Base-by-base conservation (phyloP, 2,888 invertebrate species). In the Erebia aethiops region DNA sequence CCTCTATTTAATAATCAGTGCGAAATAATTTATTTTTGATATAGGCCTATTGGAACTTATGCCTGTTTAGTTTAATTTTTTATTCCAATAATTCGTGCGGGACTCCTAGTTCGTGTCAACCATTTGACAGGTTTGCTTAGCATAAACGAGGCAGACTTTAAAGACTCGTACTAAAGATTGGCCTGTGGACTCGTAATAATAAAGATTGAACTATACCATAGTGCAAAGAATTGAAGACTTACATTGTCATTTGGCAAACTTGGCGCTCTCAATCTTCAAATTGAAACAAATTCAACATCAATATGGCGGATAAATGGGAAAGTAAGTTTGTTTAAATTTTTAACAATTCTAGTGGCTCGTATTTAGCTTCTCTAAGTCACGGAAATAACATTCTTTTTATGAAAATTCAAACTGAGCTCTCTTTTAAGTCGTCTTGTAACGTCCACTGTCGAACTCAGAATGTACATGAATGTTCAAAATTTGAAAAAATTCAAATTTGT, bases 241-340 rank as follows among this genome's bases (percentile, higher is more conserved):
- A 69, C 72, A 71, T 74, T 72, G 72, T 74, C 61, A 71, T 71
- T 75, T 75, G 75, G 72, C 73, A 75, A 75, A 84, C 84, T 91
- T 91, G 91, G 91, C 92, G 90, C 90, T 90, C 84, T 86, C 85
- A 77, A 74, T 87, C 87, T 89, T 88, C 84, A 87, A 88, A 88
- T 84, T 84, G 81, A 86, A 87, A 83, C 82, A 82, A 84, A 81
- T 49, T 49, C 85, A 82, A 94, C 93, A 94, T 95, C 96, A 96
- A 96, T 93, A 96, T 96, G 96, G 96, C 96, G 95, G 96, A 96
- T 94, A 94, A 95, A 95, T 95, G 95, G 94, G 95, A 96, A 96
- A 95, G 96, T 96, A 94, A 95, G 95, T 95, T 94, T 91, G 84
- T 91, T 91, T 90, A 84, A 83, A 83, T 87, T 81, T 86, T 83